Percentiles rank a stretch among this genome's conserved stretches.
Conservation (phyloP, 1,140 invertebrate species). For the Brachionus paranguensis region DNA sequence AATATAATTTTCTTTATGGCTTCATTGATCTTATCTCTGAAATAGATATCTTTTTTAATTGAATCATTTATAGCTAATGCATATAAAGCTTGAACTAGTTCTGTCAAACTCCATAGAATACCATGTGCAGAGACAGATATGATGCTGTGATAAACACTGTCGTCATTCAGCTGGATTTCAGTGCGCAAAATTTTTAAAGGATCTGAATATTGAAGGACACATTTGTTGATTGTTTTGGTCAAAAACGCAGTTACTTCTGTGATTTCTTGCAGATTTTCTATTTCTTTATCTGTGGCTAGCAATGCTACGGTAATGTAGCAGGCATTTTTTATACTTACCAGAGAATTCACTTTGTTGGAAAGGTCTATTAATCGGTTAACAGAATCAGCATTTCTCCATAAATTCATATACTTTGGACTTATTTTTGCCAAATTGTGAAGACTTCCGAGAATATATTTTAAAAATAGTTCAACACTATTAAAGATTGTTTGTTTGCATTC, state of each 20-base stretch:
- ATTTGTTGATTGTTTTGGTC: not conserved
- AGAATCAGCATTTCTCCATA: not conserved
- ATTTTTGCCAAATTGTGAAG: not conserved
- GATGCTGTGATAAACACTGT: not conserved
- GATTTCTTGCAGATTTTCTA: not conserved
- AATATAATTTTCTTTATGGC: not conserved
- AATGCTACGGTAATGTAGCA: not conserved
- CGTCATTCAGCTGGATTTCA: not conserved
- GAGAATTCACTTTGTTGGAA: not conserved
- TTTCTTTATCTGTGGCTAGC: not conserved
- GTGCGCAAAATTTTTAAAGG: not conserved
- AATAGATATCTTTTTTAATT: slow-evolving; percentile 3
- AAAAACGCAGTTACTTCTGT: not conserved
- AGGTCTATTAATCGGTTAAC: not conserved
- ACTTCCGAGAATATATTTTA: not conserved
- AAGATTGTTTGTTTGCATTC: not conserved
- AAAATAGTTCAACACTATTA: not conserved
- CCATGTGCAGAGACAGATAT: not conserved
- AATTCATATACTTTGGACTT: not conserved
- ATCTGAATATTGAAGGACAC: not conserved
- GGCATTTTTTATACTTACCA: not conserved
- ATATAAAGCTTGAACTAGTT: not conserved
- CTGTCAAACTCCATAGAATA: not conserved
- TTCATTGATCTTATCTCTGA: not conserved
- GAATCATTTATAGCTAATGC: not conserved